These are phyloP conservation scores for Lordiphosa clarofinis DNA, from an alignment of 1,140 invertebrate species.

Conservation along the genomic window DNA sequence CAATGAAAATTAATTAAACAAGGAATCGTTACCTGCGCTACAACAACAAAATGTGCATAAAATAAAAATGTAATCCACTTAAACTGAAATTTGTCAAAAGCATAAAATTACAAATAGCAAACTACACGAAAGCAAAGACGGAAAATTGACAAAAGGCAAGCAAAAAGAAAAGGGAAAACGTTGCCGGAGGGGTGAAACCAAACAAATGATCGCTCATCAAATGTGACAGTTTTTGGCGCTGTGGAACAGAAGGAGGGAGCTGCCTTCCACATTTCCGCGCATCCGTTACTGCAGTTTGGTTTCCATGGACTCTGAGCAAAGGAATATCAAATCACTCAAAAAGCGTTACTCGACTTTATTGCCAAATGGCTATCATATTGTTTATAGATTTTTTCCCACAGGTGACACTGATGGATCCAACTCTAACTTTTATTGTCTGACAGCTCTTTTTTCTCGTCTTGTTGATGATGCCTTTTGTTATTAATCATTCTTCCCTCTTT, in stretches of 20 bases:
- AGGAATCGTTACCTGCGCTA: neutral
- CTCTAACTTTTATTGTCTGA: constrained; percentile 42
- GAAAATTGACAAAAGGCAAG: neutral
- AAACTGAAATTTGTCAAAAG: constrained; percentile 73
- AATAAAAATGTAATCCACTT: constrained; percentile 70
- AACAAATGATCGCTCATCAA: constrained; percentile 76
- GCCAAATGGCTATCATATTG: constrained; percentile 76
- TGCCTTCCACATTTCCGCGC: constrained; percentile 43
- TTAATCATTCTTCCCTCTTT: constrained; percentile 57
- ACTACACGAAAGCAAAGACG: constrained; percentile 20
- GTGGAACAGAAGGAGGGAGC: too few species aligned
- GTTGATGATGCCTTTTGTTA: constrained; percentile 36
- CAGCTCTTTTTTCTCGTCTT: too few species aligned
- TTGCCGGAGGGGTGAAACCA: constrained; percentile 9
- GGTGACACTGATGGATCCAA: constrained; percentile 74
- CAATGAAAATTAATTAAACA: too few species aligned
- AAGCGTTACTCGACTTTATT: constrained; percentile 70
- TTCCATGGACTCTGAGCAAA: constrained; percentile 32
- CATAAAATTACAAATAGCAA: constrained; percentile 53
- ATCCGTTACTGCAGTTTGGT: constrained; percentile 60
- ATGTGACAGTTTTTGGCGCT: constrained; percentile 68
- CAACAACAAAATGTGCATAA: neutral
- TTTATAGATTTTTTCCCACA: constrained; percentile 61
- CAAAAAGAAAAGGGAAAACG: constrained; percentile 15
- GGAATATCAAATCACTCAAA: constrained; percentile 74